Evolutionary conservation across 2,113 vertebrate species (phyloP).

Genomic region (Triplophysa tibetana): DNA sequence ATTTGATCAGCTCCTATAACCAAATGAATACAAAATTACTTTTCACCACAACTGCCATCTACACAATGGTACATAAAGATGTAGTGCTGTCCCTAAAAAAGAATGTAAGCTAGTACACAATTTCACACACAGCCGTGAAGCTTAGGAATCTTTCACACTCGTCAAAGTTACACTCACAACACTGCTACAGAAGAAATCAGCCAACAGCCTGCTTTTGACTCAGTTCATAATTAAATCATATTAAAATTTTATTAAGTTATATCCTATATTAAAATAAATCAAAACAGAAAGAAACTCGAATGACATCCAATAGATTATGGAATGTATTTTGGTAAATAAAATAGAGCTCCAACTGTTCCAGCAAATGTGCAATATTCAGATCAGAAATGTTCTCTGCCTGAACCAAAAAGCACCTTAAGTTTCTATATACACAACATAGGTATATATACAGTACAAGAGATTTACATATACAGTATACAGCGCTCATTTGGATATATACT

Average conservation of each 20-base stretch:
- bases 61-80: no score
- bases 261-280: slow-evolving; percentile 76
- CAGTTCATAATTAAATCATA: slow-evolving; percentile 69
- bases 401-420: slow-evolving; percentile 90
- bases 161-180: neutral
- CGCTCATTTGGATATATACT: slow-evolving; percentile 50
- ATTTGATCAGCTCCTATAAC: no score
- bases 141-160: no score
- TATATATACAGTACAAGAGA: slow-evolving; percentile 52
- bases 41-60: no score
- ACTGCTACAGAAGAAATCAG: slow-evolving; percentile 16
- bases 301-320: slow-evolving; percentile 71
- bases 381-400: slow-evolving; percentile 96
- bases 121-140: no score
- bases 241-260: slow-evolving; percentile 80
- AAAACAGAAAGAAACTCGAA: slow-evolving; percentile 65
- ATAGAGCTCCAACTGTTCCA: slow-evolving; percentile 99
- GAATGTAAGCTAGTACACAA: no score
- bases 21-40: no score
- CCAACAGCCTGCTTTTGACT: slow-evolving; percentile 49
- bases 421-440: slow-evolving; percentile 60
- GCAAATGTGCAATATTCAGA: slow-evolving; percentile 97
- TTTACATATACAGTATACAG: slow-evolving; percentile 58
- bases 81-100: no score
- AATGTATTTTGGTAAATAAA: slow-evolving; percentile 84